These are phyloP conservation scores for Catocala nupta DNA, from an alignment of 2,888 invertebrate genomes.

Conservation along the genomic window DNA sequence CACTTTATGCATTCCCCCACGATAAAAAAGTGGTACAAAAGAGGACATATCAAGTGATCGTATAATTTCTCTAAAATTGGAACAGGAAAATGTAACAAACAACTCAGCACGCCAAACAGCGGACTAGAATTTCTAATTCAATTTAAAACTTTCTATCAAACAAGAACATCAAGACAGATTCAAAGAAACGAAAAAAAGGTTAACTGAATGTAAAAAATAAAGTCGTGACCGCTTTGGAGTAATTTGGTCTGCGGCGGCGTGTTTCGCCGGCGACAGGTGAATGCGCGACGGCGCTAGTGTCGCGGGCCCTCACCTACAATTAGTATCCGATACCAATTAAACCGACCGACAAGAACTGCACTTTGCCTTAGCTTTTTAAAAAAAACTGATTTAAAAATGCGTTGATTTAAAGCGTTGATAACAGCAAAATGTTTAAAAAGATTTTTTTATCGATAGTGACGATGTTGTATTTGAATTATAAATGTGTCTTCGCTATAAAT, in stretches of 20 bases:
- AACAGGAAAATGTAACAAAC: too few species aligned
- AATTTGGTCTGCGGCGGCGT: slow-evolving; percentile 61
- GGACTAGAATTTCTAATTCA: slow-evolving; percentile 5
- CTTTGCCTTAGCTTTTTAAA: slow-evolving; percentile 35
- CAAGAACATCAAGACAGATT: slow-evolving; percentile 17
- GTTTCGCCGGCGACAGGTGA: slow-evolving; percentile 69
- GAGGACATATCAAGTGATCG: too few species aligned
- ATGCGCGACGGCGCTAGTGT: slow-evolving; percentile 64
- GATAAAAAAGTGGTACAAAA: too few species aligned
- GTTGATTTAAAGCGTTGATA: background rate
- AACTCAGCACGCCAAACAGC: too few species aligned
- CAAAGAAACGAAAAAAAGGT: slow-evolving; percentile 27
- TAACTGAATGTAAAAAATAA: too few species aligned
- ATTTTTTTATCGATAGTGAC: too few species aligned
- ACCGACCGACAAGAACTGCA: slow-evolving; percentile 52
- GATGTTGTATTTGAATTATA: too few species aligned
- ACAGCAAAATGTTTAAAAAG: too few species aligned
- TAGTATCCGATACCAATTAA: slow-evolving; percentile 78
- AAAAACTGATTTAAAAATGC: slow-evolving; percentile 27
- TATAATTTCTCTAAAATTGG: too few species aligned
- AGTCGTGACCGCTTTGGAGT: slow-evolving; percentile 60
- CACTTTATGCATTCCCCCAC: too few species aligned
- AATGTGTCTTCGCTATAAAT: too few species aligned
- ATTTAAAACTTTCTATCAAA: slow-evolving; percentile 1
- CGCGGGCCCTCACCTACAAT: slow-evolving; percentile 66